Evolutionary conservation across 92 coral and sea anemone species (phyloP).

Genomic region (Bergia puertoricense): DNA sequence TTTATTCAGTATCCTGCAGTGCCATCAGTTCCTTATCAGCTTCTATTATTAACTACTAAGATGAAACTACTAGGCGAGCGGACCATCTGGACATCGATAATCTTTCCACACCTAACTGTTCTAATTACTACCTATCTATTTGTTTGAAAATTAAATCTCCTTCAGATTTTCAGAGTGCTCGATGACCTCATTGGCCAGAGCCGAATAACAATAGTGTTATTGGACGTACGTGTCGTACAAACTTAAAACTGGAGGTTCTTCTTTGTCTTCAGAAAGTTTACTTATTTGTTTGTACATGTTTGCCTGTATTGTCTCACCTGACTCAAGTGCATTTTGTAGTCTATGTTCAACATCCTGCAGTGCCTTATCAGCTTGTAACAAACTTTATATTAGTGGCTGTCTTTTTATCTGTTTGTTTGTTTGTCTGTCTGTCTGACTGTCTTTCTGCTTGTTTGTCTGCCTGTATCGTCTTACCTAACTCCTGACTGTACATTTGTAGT

Average conservation of each 20-base stretch:
- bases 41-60: constrained; percentile 40
- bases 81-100: too few relatives aligned
- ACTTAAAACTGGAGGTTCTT: not conserved
- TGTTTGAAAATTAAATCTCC: too few relatives aligned
- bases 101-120: too few relatives aligned
- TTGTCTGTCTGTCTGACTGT: not conserved
- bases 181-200: too few relatives aligned
- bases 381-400: not conserved
- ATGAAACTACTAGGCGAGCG: too few relatives aligned
- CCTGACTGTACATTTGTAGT: constrained; percentile 67
- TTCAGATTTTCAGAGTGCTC: too few relatives aligned
- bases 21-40: constrained; percentile 86
- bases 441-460: not conserved
- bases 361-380: constrained; percentile 31
- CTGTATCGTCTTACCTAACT: constrained; percentile 55
- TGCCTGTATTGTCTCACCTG: too few relatives aligned
- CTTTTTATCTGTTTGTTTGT: not conserved
- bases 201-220: too few relatives aligned
- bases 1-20: constrained; percentile 86
- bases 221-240: too few relatives aligned
- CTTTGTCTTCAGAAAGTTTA: not conserved
- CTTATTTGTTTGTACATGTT: not conserved
- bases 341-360: constrained; percentile 85
- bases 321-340: constrained; percentile 53
- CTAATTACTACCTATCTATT: too few relatives aligned